Percentiles rank a stretch among this genome's conserved stretches.
These are phyloP conservation scores for Drosophila pseudotakahashii DNA, from an alignment of 2,888 invertebrate genomes.

Conservation along the genomic window DNA sequence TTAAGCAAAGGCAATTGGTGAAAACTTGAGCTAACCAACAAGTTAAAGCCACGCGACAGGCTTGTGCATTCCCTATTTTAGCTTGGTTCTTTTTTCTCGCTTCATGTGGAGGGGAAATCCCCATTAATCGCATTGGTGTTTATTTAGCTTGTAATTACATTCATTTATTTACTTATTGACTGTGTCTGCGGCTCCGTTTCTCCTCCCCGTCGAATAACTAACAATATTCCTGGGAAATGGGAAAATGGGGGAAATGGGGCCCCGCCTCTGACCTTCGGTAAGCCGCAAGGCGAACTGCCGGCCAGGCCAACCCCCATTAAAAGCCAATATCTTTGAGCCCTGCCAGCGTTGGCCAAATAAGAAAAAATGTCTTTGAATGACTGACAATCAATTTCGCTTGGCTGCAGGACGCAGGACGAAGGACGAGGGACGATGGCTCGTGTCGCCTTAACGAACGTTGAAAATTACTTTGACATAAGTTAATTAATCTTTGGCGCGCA, in stretches of 20 bases:
- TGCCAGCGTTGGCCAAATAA: conserved; percentile 61
- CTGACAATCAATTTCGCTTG: conserved; percentile 82
- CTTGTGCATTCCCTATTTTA: conserved; percentile 5
- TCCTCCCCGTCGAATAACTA: conserved; percentile 60
- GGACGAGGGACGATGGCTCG: conserved; percentile 44
- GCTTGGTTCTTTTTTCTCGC: background rate
- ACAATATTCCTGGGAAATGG: conserved; percentile 59
- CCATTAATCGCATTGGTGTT: conserved; percentile 81
- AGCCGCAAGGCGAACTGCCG: conserved; percentile 49
- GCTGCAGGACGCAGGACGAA: conserved; percentile 9
- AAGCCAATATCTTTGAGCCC: conserved; percentile 74
- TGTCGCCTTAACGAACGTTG: conserved; percentile 82
- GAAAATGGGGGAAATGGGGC: conserved; percentile 2
- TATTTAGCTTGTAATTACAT: conserved; percentile 83
- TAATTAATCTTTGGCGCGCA: conserved; percentile 84
- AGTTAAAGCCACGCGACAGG: conserved; percentile 23
- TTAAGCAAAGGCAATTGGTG: background rate
- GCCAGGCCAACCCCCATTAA: conserved; percentile 75
- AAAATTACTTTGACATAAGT: conserved; percentile 83
- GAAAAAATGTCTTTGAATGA: conserved; percentile 83
- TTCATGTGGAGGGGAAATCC: conserved; percentile 13
- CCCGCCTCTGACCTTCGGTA: conserved; percentile 62
- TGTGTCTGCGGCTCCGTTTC: conserved; percentile 56
- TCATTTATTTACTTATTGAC: conserved; percentile 84
- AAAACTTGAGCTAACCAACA: background rate